Evolutionary conservation across 2,113 vertebrate species (phyloP).

Genomic region (Donacobius atricapilla): DNA sequence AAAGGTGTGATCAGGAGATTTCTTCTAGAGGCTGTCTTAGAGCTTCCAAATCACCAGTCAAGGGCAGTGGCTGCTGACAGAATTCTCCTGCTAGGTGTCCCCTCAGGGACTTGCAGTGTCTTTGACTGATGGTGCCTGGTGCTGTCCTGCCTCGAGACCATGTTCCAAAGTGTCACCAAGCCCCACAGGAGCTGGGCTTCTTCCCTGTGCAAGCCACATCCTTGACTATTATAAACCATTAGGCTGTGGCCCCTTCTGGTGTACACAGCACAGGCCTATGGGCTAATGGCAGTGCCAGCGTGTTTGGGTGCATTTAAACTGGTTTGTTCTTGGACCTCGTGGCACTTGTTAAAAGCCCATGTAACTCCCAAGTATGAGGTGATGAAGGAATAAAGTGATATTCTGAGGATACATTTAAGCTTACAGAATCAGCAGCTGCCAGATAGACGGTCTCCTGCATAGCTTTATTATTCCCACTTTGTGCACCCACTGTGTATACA

Average conservation of each 20-base stretch:
- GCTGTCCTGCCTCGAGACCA: not conserved
- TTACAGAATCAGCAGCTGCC: not conserved
- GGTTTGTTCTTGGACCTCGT: not conserved
- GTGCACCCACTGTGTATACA: not conserved
- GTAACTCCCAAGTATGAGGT: not conserved
- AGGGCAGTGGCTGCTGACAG: not conserved
- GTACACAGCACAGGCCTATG: not conserved
- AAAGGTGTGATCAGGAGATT: not conserved
- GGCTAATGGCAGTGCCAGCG: not conserved
- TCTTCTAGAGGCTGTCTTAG: not conserved
- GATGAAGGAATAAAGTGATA: not conserved
- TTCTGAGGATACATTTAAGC: not conserved
- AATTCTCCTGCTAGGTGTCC: not conserved
- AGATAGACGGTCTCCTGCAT: not conserved
- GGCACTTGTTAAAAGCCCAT: not conserved
- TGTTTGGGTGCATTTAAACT: not conserved
- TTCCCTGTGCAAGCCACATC: not conserved
- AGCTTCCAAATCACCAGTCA: not conserved
- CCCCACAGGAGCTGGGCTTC: not conserved
- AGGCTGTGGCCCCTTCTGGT: not conserved
- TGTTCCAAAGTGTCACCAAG: not conserved
- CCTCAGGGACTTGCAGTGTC: not conserved
- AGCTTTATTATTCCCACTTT: slow-evolving; percentile 5
- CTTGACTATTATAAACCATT: not conserved
- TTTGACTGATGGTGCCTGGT: not conserved